phyloP scores from a whole-genome alignment of 2,113 vertebrate genomes.

The Meleagris gallopavo region DNA sequence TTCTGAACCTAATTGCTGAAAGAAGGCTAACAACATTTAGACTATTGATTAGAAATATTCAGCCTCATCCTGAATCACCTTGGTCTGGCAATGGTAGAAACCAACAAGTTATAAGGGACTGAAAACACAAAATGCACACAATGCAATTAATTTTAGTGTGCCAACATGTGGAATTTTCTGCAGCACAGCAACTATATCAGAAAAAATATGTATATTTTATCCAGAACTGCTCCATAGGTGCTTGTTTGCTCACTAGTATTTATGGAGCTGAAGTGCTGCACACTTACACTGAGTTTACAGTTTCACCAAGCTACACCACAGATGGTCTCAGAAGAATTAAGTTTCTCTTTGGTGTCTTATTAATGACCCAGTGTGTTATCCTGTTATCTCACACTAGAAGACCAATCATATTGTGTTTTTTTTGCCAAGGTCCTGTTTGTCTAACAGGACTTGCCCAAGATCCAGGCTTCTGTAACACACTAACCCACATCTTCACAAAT shows the following conservation, averaged over 20 bases:
- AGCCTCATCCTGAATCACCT: background rate
- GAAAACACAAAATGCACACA: background rate
- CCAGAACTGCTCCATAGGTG: background rate
- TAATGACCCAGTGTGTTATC: accelerated
- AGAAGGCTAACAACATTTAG: background rate
- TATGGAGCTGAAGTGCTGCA: background rate
- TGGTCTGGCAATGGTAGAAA: background rate
- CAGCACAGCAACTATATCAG: background rate
- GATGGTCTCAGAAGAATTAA: background rate
- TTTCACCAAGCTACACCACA: background rate
- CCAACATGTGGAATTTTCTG: background rate
- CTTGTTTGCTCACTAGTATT: background rate
- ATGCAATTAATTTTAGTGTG: background rate
- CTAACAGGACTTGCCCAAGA: background rate
- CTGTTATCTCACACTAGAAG: background rate
- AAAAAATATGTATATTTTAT: background rate
- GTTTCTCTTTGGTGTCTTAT: too few relatives aligned
- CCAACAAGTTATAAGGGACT: background rate
- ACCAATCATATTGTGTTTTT: background rate
- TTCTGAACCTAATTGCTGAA: background rate
- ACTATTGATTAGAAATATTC: background rate
- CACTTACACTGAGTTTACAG: background rate
- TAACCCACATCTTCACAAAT: background rate
- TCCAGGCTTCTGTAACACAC: background rate
- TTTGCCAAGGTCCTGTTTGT: background rate